Percentiles rank a stretch among this genome's conserved stretches.
phyloP scores from a whole-genome alignment of 2,113 vertebrate species.

The Lampris incognitus region DNA sequence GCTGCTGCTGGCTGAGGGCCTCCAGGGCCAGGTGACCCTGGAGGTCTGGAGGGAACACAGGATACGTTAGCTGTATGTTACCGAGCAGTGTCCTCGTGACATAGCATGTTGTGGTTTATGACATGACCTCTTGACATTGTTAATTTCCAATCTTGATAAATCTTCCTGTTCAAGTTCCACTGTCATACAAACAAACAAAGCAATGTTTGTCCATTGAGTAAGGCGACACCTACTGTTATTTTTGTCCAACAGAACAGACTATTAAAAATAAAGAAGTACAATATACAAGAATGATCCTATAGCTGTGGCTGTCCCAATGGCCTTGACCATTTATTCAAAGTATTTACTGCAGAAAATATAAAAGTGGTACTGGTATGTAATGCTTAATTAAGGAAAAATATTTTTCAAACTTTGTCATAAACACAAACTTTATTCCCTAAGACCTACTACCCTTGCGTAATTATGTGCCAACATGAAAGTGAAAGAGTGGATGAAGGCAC shows the following conservation, averaged over 20 bases:
- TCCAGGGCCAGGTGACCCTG: conserved; percentile 90
- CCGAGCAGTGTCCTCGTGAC: background rate
- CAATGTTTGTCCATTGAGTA: too few relatives aligned
- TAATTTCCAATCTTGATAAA: too few relatives aligned
- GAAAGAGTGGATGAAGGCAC: background rate
- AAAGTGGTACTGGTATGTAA: background rate
- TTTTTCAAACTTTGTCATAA: background rate
- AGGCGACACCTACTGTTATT: too few relatives aligned
- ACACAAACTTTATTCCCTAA: background rate
- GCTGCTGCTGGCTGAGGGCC: conserved; percentile 86
- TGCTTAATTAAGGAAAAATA: background rate
- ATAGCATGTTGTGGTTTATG: too few relatives aligned
- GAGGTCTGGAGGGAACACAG: conserved; percentile 74
- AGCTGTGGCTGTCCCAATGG: background rate
- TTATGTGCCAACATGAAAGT: background rate
- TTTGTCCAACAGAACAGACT: too few relatives aligned
- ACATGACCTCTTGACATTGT: too few relatives aligned
- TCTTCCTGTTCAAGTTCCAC: too few relatives aligned
- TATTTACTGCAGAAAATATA: background rate
- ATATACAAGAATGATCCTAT: background rate
- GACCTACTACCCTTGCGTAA: background rate
- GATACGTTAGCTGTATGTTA: conserved; percentile 4
- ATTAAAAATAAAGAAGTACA: background rate
- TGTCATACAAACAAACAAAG: too few relatives aligned
- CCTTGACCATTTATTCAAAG: background rate